Conservation (phyloP, 2,113 vertebrate genomes). For the Toxotes jaculatrix region DNA sequence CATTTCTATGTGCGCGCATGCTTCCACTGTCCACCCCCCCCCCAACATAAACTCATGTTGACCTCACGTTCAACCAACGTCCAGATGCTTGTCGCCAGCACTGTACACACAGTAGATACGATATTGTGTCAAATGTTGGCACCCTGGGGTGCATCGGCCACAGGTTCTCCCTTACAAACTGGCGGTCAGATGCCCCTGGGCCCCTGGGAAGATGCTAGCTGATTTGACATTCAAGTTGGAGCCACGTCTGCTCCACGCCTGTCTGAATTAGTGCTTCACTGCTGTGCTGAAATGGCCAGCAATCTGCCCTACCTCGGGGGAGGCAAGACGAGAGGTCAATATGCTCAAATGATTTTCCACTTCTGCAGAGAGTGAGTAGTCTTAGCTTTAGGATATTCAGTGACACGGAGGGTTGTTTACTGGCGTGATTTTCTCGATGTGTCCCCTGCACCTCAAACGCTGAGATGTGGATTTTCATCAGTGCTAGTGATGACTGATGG, state of each 20-base stretch:
- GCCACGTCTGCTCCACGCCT: slow-evolving; percentile 55
- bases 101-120: slow-evolving; percentile 1
- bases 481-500: slow-evolving; percentile 53
- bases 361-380: slow-evolving; percentile 24
- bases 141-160: slow-evolving; percentile 43
- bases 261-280: slow-evolving; percentile 63
- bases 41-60: slow-evolving; percentile 28
- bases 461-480: slow-evolving; percentile 27
- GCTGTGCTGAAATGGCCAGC: slow-evolving; percentile 18
- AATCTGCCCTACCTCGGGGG: slow-evolving; percentile 41
- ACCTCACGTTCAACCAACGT: slow-evolving; percentile 44
- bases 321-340: slow-evolving; percentile 50
- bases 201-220: slow-evolving; percentile 66
- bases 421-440: slow-evolving; percentile 54
- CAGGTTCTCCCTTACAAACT: slow-evolving; percentile 62
- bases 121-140: slow-evolving; percentile 34
- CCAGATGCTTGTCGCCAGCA: slow-evolving; percentile 14
- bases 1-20: neutral
- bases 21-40: neutral
- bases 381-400: slow-evolving; percentile 60
- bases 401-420: slow-evolving; percentile 49
- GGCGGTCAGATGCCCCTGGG: slow-evolving; percentile 67
- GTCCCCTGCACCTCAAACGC: slow-evolving; percentile 53
- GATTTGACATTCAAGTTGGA: slow-evolving; percentile 71
- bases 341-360: slow-evolving; percentile 62